Base-by-base conservation (phyloP, 2,797 vertebrate species). In the Myotis daubentonii region DNA sequence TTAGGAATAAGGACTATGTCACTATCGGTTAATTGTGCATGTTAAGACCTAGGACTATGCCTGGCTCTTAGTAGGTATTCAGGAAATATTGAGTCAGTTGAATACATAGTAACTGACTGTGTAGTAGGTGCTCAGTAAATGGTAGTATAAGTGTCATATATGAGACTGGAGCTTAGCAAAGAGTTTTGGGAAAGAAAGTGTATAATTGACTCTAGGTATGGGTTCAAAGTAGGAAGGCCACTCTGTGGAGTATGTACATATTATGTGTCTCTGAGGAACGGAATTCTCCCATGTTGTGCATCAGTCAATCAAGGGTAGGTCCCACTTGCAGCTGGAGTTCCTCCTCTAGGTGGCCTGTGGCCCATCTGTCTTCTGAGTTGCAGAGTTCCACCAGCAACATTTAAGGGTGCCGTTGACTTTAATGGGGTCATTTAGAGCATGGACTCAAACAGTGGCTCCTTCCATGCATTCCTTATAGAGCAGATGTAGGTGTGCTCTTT, bases 401-500 rank as follows among this genome's bases (percentile, higher is more conserved):
- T 71, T 2, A 33, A 60, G 71, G 19, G 19, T 41, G 36, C 8
- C 80, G 0, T 20, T 30, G 70, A 17, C 51, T 92, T 51, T 76
- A 7, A 8, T 17, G 8, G 30, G 33, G 49, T 2, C 57, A 4
- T 65, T 51, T 7, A 87, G 47, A 85, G 25, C 57, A 55, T 44
- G 91, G 80, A 41, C 36, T 2, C 3, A 20, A 75, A 30, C 38
- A 89, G 55, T 80, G 71, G 78, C 49, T 83, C 25, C 47, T 79
- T 96, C 53, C 8, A 0, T 71, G 33, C 33, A 4, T 19, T 47
- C 38, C 93, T 87, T 47, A 68, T 91, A 85, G 79, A 95, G 87
- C 65, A 94, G 30, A 84, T 72, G 96, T 94, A 91, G 94, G 94
- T 97, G 95, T 96, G 71, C 19, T 68, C 60, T 71, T 28, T 60